A percentile compares a stretch with the other conserved stretches of the same genome.
Evolutionary conservation across 2,888 invertebrate species (phyloP).

Genomic region (Scaptomyza caliginosa): DNA sequence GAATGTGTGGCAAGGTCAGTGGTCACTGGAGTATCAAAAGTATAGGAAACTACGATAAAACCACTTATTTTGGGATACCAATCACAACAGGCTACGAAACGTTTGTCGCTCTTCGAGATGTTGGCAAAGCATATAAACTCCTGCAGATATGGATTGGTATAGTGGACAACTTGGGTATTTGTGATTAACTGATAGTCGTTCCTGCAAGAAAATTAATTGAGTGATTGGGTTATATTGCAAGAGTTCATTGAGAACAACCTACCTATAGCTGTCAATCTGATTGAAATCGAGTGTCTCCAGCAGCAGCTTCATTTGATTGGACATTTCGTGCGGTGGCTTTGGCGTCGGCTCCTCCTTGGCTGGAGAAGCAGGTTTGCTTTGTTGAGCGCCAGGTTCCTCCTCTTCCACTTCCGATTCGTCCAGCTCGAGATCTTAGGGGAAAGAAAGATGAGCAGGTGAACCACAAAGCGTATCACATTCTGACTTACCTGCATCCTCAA

Average conservation of each 20-base stretch:
- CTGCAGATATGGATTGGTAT: constrained; percentile 78
- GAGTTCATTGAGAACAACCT: neutral
- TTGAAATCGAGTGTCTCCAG: constrained; percentile 83
- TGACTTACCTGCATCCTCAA: constrained; percentile 76
- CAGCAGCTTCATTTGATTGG: constrained; percentile 78
- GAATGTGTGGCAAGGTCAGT: constrained; percentile 65
- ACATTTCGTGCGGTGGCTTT: constrained; percentile 74
- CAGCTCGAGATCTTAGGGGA: constrained; percentile 59
- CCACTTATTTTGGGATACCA: constrained; percentile 91
- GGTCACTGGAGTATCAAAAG: constrained; percentile 85
- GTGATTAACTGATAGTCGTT: constrained; percentile 83
- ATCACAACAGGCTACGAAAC: constrained; percentile 87
- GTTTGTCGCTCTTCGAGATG: constrained; percentile 87
- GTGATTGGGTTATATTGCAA: too few relatives aligned
- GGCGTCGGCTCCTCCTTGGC: constrained; percentile 26
- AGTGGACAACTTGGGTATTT: constrained; percentile 67
- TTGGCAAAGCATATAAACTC: constrained; percentile 87
- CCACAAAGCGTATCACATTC: neutral
- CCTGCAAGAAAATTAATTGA: constrained; percentile 45
- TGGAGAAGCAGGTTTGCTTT: constrained; percentile 37
- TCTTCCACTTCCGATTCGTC: constrained; percentile 75
- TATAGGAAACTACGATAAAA: constrained; percentile 88
- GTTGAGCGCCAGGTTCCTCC: constrained; percentile 48
- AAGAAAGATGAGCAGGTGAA: neutral
- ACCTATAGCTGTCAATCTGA: constrained; percentile 84